Evolutionary conservation across 2,797 vertebrate genomes (phyloP).

Genomic region (Pangasius larnaudii): DNA sequence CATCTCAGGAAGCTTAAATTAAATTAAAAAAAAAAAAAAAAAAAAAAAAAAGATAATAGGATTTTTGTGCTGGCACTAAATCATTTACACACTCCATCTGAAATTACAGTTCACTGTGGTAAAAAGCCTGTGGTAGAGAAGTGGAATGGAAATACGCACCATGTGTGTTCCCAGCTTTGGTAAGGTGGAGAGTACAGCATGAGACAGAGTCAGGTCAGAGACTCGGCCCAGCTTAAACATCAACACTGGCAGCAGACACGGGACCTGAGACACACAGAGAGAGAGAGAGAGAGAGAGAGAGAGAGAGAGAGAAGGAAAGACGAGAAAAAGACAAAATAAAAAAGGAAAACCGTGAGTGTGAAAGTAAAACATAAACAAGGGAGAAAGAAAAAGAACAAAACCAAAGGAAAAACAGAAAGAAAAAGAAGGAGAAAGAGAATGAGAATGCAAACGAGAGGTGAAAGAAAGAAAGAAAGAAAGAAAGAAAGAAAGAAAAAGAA

Average conservation of each 20-base stretch:
- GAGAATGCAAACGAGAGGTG: not conserved
- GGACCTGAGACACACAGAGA: constrained; percentile 76
- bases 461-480: not conserved
- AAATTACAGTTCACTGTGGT: not conserved
- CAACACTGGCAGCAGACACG: constrained; percentile 86
- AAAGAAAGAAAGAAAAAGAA: not conserved
- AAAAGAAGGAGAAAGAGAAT: not conserved
- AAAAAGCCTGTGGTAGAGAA: not conserved
- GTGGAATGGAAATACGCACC: constrained; percentile 69
- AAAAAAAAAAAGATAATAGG: not conserved
- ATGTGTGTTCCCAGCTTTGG: constrained; percentile 90
- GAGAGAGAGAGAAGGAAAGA: not conserved
- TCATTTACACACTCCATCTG: not conserved
- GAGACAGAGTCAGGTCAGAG: constrained; percentile 77
- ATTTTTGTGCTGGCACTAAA: not conserved
- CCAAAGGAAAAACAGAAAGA: not conserved
- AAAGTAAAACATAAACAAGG: not conserved
- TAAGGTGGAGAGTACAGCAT: constrained; percentile 84
- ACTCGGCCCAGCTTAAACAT: constrained; percentile 87
- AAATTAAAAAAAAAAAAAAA: not conserved
- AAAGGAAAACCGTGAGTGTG: not conserved
- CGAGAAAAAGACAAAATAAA: not conserved
- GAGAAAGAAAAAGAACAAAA: not conserved
- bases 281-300: not conserved
- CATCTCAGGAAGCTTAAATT: not conserved